A percentile compares a stretch with the other conserved stretches of the same genome.
These are phyloP conservation scores for Phyto melanocephala DNA, from an alignment of 2,888 invertebrate species.

Conservation along the genomic window DNA sequence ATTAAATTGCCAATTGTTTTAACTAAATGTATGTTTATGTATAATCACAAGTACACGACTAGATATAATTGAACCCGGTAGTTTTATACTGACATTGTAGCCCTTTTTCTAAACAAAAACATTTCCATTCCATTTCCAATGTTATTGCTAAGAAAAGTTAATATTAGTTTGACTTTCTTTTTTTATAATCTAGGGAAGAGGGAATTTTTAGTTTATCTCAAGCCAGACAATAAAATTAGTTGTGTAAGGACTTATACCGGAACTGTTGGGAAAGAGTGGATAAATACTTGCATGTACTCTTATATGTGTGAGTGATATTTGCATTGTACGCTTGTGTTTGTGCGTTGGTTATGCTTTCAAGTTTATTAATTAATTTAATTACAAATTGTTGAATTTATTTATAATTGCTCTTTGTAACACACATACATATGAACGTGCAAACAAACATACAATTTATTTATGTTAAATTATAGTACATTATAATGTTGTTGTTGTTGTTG, in stretches of 20 bases:
- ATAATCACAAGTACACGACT: not conserved
- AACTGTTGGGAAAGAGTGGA: too few relatives aligned
- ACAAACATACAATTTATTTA: too few relatives aligned
- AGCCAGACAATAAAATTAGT: too few relatives aligned
- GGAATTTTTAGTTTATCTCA: too few relatives aligned
- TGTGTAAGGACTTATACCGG: too few relatives aligned
- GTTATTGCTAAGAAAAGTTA: too few relatives aligned
- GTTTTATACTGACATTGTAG: too few relatives aligned
- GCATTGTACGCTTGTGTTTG: not conserved
- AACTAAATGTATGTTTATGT: slow-evolving; percentile 23
- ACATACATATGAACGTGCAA: not conserved
- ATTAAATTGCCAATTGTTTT: slow-evolving; percentile 72
- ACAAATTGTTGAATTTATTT: slow-evolving; percentile 65
- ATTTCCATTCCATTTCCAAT: too few relatives aligned
- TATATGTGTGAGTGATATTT: not conserved
- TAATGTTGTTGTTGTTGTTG: slow-evolving; percentile 14
- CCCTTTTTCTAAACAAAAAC: too few relatives aligned
- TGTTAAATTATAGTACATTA: not conserved
- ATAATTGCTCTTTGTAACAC: slow-evolving; percentile 57
- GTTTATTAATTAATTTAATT: slow-evolving; percentile 66
- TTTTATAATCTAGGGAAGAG: too few relatives aligned
- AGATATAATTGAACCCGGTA: not conserved
- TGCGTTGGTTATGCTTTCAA: slow-evolving; percentile 34
- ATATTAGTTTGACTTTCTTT: too few relatives aligned
- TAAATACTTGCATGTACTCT: too few relatives aligned